Evolutionary conservation across 2,888 invertebrate species (phyloP).

Genomic region (Amphipoea oculea): DNA sequence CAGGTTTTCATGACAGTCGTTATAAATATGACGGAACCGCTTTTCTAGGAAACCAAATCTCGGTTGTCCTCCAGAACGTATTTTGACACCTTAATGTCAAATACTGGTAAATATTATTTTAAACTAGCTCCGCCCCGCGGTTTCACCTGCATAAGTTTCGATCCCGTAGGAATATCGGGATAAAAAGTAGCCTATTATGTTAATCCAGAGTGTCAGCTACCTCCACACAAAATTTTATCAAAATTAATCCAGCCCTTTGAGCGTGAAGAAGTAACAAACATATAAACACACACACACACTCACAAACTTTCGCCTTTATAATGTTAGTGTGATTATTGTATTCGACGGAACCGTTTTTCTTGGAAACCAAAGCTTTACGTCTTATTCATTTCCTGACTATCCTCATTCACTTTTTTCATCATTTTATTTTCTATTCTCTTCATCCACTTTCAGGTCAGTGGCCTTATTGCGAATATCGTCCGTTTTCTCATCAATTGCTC

Average conservation of each 20-base stretch:
- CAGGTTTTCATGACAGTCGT: not conserved
- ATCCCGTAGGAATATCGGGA: no score
- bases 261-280: no score
- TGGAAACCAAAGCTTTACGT: not conserved
- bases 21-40: not conserved
- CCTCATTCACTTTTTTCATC: not conserved
- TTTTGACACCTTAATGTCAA: not conserved
- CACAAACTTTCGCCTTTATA: no score
- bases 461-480: constrained; percentile 7
- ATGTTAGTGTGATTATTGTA: no score
- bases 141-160: no score
- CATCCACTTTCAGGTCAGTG: constrained; percentile 2
- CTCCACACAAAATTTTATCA: no score
- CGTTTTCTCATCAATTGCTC: constrained; percentile 38
- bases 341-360: not conserved
- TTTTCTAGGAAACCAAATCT: not conserved
- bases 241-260: no score
- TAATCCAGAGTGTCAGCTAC: no score
- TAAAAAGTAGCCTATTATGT: no score
- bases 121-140: no score
- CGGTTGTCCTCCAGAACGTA: not conserved
- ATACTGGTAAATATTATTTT: not conserved
- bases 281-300: no score
- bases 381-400: not conserved
- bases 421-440: constrained; percentile 1